Evolutionary conservation across 2,888 invertebrate species (phyloP), one percentile per base, ranked within the genome.

Genomic region (Aphrophora alni): DNA sequence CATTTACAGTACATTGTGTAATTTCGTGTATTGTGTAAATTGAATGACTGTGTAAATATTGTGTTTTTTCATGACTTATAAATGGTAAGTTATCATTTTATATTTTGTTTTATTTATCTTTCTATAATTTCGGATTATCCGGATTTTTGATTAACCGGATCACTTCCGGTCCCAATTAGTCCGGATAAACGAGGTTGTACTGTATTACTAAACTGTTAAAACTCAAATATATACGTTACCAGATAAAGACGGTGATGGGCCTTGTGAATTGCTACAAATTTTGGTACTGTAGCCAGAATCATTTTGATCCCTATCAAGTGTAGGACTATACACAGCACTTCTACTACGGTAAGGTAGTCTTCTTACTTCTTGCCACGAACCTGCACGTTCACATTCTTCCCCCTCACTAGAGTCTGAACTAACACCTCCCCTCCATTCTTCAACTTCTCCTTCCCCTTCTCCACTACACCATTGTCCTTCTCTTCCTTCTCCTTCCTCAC

Each of bases 211-310:
- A n/a, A n/a, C n/a, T n/a, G n/a, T n/a, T n/a, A n/a, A n/a, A n/a
- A n/a, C n/a, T n/a, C n/a, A n/a, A 33, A 33, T 33, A 14, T 44
- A 44, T 44, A 74, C 84, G 81, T n/a, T 73, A 84, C 85, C 84
- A 68, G 85, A 85, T 59, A 85, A 78, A n/a, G 85, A 85, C 27
- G 85, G 85, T 3, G 84, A 84, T 0, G 85, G 84, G 0, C 85
- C 85, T 75, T 84, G 84, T 27, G 84, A 84, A 78, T 84, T 84
- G 76, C 84, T 84, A 79, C 84, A 95, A 84, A 95, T 93, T 86
- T 95, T 93, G 59, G 95, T 95, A 85, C 95, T 95, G 87, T 96
- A 96, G 0, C 96, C 96, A 0, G 95, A 95, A 88, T 96, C 96
- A 84, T 95, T 95, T 87, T 94, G 95, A 79, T 84, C 83, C 68